Evolutionary conservation across 23 tunicate species (phyloP), one percentile per base, ranked within the genome.

Genomic region (Ascidia mentula): DNA sequence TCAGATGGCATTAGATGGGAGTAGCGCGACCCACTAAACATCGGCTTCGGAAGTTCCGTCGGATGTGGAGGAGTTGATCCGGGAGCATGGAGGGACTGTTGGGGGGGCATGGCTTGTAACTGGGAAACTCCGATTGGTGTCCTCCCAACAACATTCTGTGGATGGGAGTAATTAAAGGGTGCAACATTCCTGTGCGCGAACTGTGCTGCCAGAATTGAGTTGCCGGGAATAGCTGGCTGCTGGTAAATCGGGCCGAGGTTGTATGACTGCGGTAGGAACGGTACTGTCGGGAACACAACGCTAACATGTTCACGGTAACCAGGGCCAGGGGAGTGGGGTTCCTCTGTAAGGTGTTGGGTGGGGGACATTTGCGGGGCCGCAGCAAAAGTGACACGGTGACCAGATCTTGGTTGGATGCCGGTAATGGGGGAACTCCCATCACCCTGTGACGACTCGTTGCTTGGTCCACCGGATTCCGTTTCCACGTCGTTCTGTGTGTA

Each of bases 41-140:
- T 60, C 2, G 96, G 96, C 38, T 90, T 90, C 9, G 96, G 96
- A 42, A 90, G 40, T 28, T 85, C 90, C 0, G 97, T 72, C 30
- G 97, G 97, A 65, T 85, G 73, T 17, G 96, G 96, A 35, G 85
- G 95, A 73, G 82, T 81, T 24, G 82, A 85, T 77, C 69, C 77
- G 30, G 71, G 32, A n/a, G 84, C 37, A 73, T 82, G 79, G 18
- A 26, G 40, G 69, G 77, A 77, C 74, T 85, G 82, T 36, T 42
- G 79, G 3, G 82, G 79, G 31, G 46, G 85, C 7, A 70, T 60
- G 46, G 38, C 31, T 17, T 72, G 75, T 39, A 38, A 60, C 69
- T 69, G 53, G 53, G 84, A 73, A 46, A 38, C n/a, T 38, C 39
- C 80, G 34, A 59, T 37, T 40, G 69, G 84, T 17, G 86, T 73